These are phyloP conservation scores for Ispidina lecontei DNA, from an alignment of 2,797 vertebrate species.

Conservation along the genomic window DNA sequence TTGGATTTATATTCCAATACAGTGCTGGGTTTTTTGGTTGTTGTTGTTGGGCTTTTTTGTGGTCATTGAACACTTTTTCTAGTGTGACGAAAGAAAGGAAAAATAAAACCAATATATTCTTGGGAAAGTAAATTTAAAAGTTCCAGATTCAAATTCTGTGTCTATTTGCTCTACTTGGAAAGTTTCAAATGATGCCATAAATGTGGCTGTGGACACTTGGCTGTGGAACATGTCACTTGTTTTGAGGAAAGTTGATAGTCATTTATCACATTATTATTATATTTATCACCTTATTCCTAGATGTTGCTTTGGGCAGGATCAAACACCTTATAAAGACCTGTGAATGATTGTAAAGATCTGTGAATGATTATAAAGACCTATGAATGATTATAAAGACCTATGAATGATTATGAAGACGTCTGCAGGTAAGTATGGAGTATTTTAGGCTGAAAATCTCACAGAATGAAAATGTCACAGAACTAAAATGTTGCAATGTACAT, in stretches of 20 bases:
- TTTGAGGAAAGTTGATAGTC: neutral
- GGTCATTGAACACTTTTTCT: neutral
- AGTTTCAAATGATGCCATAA: neutral
- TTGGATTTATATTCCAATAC: neutral
- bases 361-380: neutral
- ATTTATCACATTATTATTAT: neutral
- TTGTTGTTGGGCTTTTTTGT: neutral
- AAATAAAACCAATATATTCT: neutral
- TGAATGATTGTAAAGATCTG: neutral
- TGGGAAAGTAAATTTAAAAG: neutral
- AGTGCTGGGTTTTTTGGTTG: neutral
- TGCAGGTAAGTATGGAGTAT: neutral
- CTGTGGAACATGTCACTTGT: neutral
- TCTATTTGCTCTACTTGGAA: neutral
- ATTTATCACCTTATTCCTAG: neutral
- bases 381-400: neutral
- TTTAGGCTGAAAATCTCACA: neutral
- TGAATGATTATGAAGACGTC: neutral
- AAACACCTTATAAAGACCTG: neutral
- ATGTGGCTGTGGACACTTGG: neutral
- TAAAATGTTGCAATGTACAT: neutral
- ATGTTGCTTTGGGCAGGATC: neutral
- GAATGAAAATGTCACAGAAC: constrained; percentile 19
- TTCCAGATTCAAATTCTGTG: neutral
- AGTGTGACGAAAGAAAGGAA: neutral